Evolutionary conservation across 1,140 invertebrate genomes (phyloP).

Genomic region (Drosophila willistoni): DNA sequence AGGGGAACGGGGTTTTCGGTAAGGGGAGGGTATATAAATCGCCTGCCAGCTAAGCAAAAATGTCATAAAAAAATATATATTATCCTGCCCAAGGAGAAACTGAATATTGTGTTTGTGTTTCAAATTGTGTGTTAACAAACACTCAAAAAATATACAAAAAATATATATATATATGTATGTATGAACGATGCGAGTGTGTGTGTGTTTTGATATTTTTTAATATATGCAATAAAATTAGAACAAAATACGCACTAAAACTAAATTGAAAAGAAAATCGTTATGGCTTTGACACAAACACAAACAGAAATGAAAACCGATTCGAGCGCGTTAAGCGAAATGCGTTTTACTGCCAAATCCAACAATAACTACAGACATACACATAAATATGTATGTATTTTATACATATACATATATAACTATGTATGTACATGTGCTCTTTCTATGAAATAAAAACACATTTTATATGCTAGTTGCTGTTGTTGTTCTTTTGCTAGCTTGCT

Average conservation of each 20-base stretch:
- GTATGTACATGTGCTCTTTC: not conserved
- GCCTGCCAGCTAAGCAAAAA: constrained; percentile 75
- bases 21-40: constrained; percentile 56
- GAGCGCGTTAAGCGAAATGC: constrained; percentile 75
- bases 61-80: constrained; percentile 73
- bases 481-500: constrained; percentile 42
- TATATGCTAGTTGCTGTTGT: constrained; percentile 62
- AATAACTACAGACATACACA: constrained; percentile 18
- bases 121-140: constrained; percentile 75
- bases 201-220: constrained; percentile 54
- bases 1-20: constrained; percentile 35
- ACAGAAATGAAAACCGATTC: constrained; percentile 53
- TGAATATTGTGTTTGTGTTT: constrained; percentile 17
- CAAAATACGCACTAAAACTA: constrained; percentile 80
- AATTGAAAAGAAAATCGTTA: constrained; percentile 82
- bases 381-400: constrained; percentile 21
- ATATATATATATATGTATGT: not conserved
- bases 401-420: constrained; percentile 33
- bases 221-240: constrained; percentile 78
- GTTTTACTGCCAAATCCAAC: constrained; percentile 59
- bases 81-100: constrained; percentile 33
- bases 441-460: constrained; percentile 56
- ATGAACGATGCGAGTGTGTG: not conserved
- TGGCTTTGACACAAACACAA: constrained; percentile 67
- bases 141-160: constrained; percentile 35